Evolutionary conservation across 2,797 vertebrate genomes (phyloP).

Genomic region (Brachyrhaphis roseni): DNA sequence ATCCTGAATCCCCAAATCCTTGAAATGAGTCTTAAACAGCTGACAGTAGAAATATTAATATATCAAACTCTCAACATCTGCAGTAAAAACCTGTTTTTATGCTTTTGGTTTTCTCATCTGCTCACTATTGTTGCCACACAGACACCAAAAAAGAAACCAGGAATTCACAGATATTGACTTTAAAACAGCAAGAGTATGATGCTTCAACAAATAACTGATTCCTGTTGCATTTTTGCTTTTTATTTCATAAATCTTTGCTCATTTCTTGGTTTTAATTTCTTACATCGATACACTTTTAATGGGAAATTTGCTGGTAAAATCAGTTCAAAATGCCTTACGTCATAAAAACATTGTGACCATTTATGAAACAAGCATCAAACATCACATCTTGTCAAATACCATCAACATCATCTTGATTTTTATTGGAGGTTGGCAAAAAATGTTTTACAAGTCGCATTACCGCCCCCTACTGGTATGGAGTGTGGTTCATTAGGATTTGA

Average conservation of each 20-base stretch:
- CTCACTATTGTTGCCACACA: background rate
- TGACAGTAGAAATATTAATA: slow-evolving; percentile 29
- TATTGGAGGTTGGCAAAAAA: no score
- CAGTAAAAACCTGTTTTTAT: background rate
- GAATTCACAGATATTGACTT: background rate
- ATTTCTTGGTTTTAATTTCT: background rate
- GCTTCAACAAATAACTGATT: background rate
- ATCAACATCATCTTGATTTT: no score
- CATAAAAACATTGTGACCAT: no score
- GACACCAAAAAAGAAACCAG: background rate
- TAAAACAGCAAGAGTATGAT: background rate
- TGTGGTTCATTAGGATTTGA: no score
- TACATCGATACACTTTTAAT: background rate
- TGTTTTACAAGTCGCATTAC: no score
- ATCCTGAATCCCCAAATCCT: slow-evolving; percentile 50
- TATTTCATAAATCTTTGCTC: background rate
- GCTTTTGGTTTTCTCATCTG: background rate
- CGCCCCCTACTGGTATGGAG: no score
- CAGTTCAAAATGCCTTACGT: no score
- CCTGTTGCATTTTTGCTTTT: background rate
- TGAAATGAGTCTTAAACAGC: slow-evolving; percentile 18
- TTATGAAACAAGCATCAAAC: no score
- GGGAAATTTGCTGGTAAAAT: background rate
- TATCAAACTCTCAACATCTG: slow-evolving; percentile 30
- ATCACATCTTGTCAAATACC: no score